Evolutionary conservation across 2,113 vertebrate species (phyloP).

Genomic region (Salvelinus namaycush): DNA sequence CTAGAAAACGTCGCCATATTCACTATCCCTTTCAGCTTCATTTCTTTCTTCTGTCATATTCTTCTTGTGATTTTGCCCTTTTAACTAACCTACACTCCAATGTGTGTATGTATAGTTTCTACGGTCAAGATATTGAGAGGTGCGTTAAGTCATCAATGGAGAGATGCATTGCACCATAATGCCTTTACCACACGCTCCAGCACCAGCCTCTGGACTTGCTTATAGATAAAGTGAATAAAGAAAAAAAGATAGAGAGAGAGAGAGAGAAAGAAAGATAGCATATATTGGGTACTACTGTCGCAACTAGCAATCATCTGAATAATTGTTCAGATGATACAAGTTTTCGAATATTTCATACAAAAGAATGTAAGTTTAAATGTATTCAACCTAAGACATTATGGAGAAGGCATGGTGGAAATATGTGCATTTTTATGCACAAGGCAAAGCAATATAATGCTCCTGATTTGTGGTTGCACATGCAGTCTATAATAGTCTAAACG

Average conservation of each 20-base stretch:
- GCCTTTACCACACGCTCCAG: not conserved
- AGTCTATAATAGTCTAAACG: too few species aligned
- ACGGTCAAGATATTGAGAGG: not conserved
- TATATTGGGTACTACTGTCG: not conserved
- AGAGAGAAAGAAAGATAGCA: not conserved
- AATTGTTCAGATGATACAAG: not conserved
- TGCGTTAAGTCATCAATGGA: not conserved
- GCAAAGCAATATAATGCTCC: too few species aligned
- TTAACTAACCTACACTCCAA: not conserved
- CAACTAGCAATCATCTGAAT: not conserved
- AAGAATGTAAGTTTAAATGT: too few species aligned
- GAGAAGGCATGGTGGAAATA: too few species aligned
- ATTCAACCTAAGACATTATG: too few species aligned
- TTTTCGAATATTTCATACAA: too few species aligned
- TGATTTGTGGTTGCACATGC: too few species aligned
- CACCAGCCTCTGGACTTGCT: not conserved
- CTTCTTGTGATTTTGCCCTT: not conserved
- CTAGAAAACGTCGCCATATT: not conserved
- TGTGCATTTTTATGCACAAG: too few species aligned
- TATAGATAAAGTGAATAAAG: not conserved
- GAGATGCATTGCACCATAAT: not conserved
- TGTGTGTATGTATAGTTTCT: not conserved
- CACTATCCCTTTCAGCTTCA: not conserved
- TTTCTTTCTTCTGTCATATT: not conserved
- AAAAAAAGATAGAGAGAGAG: not conserved